phyloP scores from a whole-genome alignment of 2,797 vertebrate genomes.

The Thunnus albacares region DNA sequence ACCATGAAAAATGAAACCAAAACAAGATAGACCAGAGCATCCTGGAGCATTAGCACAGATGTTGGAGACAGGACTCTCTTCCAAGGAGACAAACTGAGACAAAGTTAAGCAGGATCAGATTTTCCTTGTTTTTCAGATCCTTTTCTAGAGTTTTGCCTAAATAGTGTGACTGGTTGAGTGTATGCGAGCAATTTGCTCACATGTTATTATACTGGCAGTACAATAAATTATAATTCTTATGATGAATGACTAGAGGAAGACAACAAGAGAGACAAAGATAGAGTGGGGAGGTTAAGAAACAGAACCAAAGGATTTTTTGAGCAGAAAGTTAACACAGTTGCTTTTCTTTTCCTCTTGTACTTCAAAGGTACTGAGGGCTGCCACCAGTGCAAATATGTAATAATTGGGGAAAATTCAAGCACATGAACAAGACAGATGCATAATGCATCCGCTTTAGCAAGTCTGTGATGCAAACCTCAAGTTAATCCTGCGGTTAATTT shows the following conservation, averaged over 20 bases:
- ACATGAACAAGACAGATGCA: slow-evolving; percentile 35
- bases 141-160: slow-evolving; percentile 28
- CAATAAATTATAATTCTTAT: slow-evolving; percentile 39
- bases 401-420: slow-evolving; percentile 35
- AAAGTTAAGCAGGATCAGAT: slow-evolving; percentile 3
- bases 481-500: slow-evolving; percentile 54
- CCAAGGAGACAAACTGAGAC: background rate
- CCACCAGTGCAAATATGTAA: slow-evolving; percentile 34
- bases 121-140: slow-evolving; percentile 7
- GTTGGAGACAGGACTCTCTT: background rate
- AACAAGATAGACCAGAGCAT: background rate
- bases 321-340: slow-evolving; percentile 21
- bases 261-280: slow-evolving; percentile 16
- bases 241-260: slow-evolving; percentile 33
- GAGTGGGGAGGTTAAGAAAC: background rate
- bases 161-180: slow-evolving; percentile 24
- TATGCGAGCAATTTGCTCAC: slow-evolving; percentile 22
- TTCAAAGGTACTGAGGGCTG: slow-evolving; percentile 1
- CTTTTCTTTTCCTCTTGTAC: slow-evolving; percentile 6
- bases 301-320: background rate
- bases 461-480: slow-evolving; percentile 7
- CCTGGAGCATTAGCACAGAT: background rate
- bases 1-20: slow-evolving; percentile 9
- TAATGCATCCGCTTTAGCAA: slow-evolving; percentile 29
- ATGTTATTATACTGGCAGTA: slow-evolving; percentile 7